Conservation (phyloP, 1,140 invertebrate genomes). For the Apis dorsata region DNA sequence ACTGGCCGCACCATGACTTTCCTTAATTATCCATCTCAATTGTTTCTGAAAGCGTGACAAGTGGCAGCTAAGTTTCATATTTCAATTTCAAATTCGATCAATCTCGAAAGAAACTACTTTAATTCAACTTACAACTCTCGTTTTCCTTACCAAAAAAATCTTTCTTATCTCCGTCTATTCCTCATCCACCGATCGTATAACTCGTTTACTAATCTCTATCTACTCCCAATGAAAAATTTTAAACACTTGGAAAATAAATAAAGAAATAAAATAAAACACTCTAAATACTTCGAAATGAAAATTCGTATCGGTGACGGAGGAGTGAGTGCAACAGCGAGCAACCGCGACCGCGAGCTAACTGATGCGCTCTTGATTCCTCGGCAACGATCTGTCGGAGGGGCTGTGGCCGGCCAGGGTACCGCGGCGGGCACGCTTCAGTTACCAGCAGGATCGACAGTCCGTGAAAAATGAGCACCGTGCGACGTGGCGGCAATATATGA, state of each 20-base stretch:
- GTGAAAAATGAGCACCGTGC: constrained; percentile 75
- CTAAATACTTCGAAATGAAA: neutral
- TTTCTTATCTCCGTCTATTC: no score
- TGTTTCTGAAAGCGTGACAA: constrained; percentile 8
- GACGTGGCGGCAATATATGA: constrained; percentile 71
- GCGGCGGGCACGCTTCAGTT: constrained; percentile 77
- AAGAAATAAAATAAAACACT: neutral
- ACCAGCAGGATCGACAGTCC: constrained; percentile 77
- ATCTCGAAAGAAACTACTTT: neutral
- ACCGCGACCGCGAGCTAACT: constrained; percentile 76
- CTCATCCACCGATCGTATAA: no score
- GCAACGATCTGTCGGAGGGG: constrained; percentile 68
- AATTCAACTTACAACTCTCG: no score
- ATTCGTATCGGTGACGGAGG: constrained; percentile 54
- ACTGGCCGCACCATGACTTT: neutral
- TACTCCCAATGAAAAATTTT: no score
- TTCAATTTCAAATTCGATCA: no score
- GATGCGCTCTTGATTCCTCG: constrained; percentile 74
- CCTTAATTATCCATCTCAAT: neutral
- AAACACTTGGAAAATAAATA: no score
- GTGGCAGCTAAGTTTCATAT: neutral
- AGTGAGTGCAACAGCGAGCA: constrained; percentile 69
- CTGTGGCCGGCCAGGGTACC: constrained; percentile 60
- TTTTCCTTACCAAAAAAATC: no score
- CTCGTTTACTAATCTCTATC: no score